A percentile compares a stretch with the other conserved stretches of the same genome.
These are phyloP conservation scores for Artemia franciscana DNA, from an alignment of 1,140 invertebrate genomes.

Conservation along the genomic window DNA sequence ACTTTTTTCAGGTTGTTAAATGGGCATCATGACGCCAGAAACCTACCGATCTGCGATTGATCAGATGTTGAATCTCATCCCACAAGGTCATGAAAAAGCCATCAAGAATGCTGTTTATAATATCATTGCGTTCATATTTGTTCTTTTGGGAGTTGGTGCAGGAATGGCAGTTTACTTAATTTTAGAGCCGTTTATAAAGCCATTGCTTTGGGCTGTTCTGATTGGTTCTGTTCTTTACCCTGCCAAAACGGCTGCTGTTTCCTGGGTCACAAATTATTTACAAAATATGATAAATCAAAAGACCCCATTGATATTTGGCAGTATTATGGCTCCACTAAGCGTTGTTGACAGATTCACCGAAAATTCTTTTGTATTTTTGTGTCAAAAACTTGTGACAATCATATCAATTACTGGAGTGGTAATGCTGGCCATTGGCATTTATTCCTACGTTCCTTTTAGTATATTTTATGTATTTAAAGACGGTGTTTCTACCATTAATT, in stretches of 20 bases:
- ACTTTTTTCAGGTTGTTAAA: no score
- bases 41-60: conserved; percentile 14
- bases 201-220: conserved; percentile 75
- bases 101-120: conserved; percentile 67
- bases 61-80: conserved; percentile 16
- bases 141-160: conserved; percentile 36
- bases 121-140: conserved; percentile 43
- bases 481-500: conserved; percentile 14
- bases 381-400: conserved; percentile 15
- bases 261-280: conserved; percentile 20
- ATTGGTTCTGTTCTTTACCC: conserved; percentile 74
- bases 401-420: conserved; percentile 13
- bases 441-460: conserved; percentile 15
- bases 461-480: conserved; percentile 15
- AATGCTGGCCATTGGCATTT: conserved; percentile 21
- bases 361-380: conserved; percentile 28
- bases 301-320: conserved; percentile 32
- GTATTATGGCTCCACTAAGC: conserved; percentile 45
- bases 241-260: conserved; percentile 49
- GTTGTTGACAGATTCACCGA: conserved; percentile 43
- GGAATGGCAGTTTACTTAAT: conserved; percentile 57
- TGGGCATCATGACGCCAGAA: no score
- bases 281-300: conserved; percentile 21
- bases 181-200: conserved; percentile 69
- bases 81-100: conserved; percentile 45